Evolutionary conservation across 2,113 vertebrate genomes (phyloP).

Genomic region (Morone chrysops): DNA sequence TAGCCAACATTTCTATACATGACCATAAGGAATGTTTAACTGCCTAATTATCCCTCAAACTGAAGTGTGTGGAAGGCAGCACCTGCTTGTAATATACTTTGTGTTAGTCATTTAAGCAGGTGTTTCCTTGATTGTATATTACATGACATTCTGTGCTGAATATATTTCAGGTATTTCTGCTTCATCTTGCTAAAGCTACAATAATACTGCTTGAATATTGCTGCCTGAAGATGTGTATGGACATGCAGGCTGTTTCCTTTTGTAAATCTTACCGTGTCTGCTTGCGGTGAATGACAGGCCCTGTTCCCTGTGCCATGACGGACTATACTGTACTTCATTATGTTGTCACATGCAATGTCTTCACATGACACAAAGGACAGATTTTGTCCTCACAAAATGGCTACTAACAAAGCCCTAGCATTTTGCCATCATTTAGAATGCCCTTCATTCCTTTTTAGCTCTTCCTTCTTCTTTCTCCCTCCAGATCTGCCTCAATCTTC

Average conservation of each 20-base stretch:
- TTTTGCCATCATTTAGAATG: no score
- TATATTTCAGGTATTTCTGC: slow-evolving; percentile 1
- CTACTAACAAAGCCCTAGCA: no score
- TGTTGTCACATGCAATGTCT: not conserved
- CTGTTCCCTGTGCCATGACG: not conserved
- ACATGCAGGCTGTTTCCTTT: not conserved
- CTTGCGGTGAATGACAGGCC: no score
- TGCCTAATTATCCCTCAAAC: slow-evolving; percentile 26
- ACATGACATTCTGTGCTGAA: slow-evolving; percentile 6
- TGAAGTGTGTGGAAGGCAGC: slow-evolving; percentile 42
- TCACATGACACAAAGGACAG: not conserved
- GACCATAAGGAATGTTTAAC: slow-evolving; percentile 27
- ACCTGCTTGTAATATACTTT: slow-evolving; percentile 44
- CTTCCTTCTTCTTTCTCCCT: not conserved
- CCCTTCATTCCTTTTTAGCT: no score
- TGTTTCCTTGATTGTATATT: slow-evolving; percentile 46
- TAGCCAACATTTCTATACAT: not conserved
- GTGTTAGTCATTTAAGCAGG: slow-evolving; percentile 49
- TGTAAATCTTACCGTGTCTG: not conserved
- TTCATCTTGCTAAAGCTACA: slow-evolving; percentile 17
- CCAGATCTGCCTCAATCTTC: not conserved
- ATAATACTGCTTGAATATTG: not conserved
- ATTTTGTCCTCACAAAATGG: no score
- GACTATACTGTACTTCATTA: not conserved
- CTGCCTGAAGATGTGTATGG: not conserved